Evolutionary conservation across 2,113 vertebrate species (phyloP), one percentile per base, ranked within the genome.

Genomic region (Tapirus terrestris): DNA sequence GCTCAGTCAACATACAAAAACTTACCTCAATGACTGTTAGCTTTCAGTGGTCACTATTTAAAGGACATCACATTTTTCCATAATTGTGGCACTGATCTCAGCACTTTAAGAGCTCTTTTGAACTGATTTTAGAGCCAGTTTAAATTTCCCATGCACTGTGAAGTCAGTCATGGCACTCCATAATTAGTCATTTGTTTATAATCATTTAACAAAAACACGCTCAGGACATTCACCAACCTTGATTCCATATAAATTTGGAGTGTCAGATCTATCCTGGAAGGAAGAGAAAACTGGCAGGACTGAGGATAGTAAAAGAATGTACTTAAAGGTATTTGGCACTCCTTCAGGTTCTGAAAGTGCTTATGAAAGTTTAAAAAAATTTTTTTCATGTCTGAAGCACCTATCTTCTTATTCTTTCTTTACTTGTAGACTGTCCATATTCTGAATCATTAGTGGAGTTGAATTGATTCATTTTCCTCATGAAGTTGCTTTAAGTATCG

Each of bases 141-240:
- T 96, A 72, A 79, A 81, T 85, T 89, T 92, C 53, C 33, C 25
- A 63, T 76, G 67, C 25, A 90, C 36, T 8, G 8, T 84, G 48
- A 73, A 84, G 48, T 84, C 31, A 36, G 56, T 84, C 36, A 13
- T 94, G 85, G 23, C 23, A 56, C 23, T 53, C 89, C 17, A 21
- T 85, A 61, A 45, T 75, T 31, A 77, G n/a, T 93, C 9, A 45
- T 94, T 91, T 76, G 33, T 80, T 91, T 79, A 72, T 79, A 79
- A 84, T 79, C 33, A 68, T 73, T 89, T 77, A 91, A 81, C 6
- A 73, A 33, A 70, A 72, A 68, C 33, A 68, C 43, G 68, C 36
- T 83, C 16, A 70, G 12, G 51, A 58, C 51, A 58, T 56, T 95
- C 10, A 61, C 18, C 48, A 88, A 1, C 31, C n/a, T 92, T 96